phyloP scores from a whole-genome alignment of 2,797 vertebrate genomes.

The Picus viridis region DNA sequence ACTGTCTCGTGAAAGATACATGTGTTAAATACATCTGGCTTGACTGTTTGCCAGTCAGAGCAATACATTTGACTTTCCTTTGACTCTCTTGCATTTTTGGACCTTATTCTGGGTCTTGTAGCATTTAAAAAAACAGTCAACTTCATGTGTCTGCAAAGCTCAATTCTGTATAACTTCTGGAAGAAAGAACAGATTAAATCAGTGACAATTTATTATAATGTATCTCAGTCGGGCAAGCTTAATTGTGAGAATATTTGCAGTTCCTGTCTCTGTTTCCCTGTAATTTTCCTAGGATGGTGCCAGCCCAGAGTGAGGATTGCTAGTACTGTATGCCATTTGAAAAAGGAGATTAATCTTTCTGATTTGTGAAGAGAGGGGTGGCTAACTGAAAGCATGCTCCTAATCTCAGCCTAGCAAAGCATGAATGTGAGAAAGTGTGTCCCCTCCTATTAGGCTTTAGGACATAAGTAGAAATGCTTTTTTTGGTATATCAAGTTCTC shows the following conservation, averaged over 20 bases:
- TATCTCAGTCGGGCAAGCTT: background rate
- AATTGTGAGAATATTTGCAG: background rate
- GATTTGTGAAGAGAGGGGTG: background rate
- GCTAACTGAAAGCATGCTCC: background rate
- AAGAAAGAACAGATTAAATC: constrained; percentile 11
- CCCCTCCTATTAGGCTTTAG: background rate
- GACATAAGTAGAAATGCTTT: background rate
- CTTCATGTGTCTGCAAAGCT: background rate
- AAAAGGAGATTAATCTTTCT: background rate
- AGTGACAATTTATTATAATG: background rate
- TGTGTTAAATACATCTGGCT: background rate
- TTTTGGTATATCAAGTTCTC: background rate
- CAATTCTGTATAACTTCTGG: background rate
- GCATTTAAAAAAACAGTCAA: background rate
- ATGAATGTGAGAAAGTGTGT: constrained; percentile 38
- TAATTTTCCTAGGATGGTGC: background rate
- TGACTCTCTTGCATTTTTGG: background rate
- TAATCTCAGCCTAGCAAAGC: background rate
- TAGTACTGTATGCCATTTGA: background rate
- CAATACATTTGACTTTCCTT: constrained; percentile 11
- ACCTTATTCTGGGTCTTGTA: background rate
- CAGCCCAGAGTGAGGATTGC: background rate
- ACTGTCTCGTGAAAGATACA: background rate
- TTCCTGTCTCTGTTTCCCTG: background rate
- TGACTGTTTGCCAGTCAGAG: background rate